These are phyloP conservation scores for Papio anubis DNA, from an alignment of 2,113 vertebrate species.

Conservation along the genomic window DNA sequence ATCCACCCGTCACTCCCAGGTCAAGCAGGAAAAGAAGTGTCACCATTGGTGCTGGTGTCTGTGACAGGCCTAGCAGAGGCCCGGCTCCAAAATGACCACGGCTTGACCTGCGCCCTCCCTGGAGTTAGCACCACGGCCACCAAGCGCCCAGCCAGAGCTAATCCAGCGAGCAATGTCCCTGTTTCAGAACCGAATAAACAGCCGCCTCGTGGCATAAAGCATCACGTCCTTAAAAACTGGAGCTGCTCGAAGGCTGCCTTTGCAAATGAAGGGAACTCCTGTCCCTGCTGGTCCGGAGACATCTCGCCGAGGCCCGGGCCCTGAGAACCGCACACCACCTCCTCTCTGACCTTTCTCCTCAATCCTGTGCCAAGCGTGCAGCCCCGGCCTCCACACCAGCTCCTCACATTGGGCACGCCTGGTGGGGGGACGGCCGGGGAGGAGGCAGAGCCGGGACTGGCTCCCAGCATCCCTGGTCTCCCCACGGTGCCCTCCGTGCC, in stretches of 20 bases:
- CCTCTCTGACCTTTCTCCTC: not conserved
- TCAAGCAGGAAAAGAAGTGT: fast-evolving
- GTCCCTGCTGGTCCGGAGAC: not conserved
- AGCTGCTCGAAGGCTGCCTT: not conserved
- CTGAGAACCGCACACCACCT: fast-evolving
- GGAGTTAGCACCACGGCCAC: fast-evolving
- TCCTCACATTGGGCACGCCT: too few species aligned
- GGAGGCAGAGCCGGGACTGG: not conserved
- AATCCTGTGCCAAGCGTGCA: not conserved
- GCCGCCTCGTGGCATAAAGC: fast-evolving
- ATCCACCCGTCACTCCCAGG: not conserved
- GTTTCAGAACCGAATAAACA: not conserved
- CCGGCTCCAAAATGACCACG: too few species aligned
- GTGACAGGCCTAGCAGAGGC: too few species aligned
- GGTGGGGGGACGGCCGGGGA: too few species aligned
- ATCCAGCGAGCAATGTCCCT: not conserved
- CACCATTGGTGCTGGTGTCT: too few species aligned
- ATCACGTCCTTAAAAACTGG: not conserved
- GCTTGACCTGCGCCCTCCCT: not conserved
- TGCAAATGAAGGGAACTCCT: not conserved
- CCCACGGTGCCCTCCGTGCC: fast-evolving
- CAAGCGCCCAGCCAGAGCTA: fast-evolving
- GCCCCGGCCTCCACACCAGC: not conserved
- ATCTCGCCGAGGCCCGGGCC: not conserved
- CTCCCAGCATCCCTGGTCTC: not conserved